Conservation (phyloP, 2,113 vertebrate species). For the Chitala chitala region DNA sequence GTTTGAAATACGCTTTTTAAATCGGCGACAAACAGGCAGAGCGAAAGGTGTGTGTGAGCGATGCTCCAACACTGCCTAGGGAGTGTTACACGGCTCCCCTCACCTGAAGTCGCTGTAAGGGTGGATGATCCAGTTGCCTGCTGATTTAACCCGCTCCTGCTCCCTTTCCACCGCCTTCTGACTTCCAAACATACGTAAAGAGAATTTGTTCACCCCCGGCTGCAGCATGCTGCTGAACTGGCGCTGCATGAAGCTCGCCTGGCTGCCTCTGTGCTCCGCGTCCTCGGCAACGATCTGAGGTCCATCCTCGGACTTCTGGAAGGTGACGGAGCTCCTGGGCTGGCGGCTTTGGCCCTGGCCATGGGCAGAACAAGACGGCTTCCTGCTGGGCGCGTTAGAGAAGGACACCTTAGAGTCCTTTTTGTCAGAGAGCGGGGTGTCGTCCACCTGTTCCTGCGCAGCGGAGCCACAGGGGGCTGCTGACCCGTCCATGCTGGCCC, state of each 20-base stretch:
- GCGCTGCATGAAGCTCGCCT: constrained; percentile 90
- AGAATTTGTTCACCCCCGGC: constrained; percentile 98
- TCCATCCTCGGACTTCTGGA: constrained; percentile 69
- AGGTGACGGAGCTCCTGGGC: constrained; percentile 69
- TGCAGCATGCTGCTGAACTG: constrained; percentile 92
- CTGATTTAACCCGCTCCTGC: constrained; percentile 93
- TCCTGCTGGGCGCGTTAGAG: constrained; percentile 72
- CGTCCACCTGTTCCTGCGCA: constrained; percentile 52
- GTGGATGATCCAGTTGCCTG: constrained; percentile 96
- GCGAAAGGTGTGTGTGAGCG: no score
- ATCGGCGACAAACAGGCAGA: no score
- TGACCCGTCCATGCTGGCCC: constrained; percentile 64
- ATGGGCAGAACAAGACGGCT: constrained; percentile 69
- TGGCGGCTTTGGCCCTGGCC: constrained; percentile 51
- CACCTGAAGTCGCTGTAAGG: constrained; percentile 95
- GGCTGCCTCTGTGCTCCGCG: constrained; percentile 69
- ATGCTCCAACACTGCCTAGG: no score
- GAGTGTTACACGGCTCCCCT: constrained; percentile 36
- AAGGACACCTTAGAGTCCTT: constrained; percentile 77
- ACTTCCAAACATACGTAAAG: constrained; percentile 95
- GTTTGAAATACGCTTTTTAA: no score
- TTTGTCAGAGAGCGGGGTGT: constrained; percentile 61
- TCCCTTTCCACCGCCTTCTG: constrained; percentile 92
- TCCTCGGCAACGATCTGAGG: constrained; percentile 69
- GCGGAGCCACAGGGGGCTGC: constrained; percentile 56